Conservation (phyloP, 2,888 invertebrate genomes). For the Miltochrista miniata region DNA sequence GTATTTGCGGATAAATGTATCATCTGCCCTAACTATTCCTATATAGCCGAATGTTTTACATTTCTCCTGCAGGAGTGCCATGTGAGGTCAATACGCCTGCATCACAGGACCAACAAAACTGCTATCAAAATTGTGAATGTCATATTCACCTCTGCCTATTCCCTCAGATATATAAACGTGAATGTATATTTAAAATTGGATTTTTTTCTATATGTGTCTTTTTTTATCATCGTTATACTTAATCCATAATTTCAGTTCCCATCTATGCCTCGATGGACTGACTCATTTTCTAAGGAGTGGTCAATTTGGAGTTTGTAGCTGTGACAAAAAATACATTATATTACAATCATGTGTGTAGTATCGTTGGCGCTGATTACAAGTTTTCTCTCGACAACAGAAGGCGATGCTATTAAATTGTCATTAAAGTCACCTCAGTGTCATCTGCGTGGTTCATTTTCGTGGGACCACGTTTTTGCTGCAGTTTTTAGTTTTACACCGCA, state of each 20-base stretch:
- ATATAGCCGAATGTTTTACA: too few relatives aligned
- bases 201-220: too few relatives aligned
- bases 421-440: conserved; percentile 80
- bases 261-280: conserved; percentile 47
- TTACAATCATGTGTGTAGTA: conserved; percentile 65
- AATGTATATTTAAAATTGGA: too few relatives aligned
- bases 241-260: conserved; percentile 31
- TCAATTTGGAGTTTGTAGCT: conserved; percentile 46
- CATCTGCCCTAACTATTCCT: too few relatives aligned
- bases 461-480: conserved; percentile 76
- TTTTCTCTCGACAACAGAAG: conserved; percentile 68
- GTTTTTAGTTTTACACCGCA: conserved; percentile 70
- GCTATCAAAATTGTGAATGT: too few relatives aligned
- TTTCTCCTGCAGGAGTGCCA: too few relatives aligned
- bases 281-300: conserved; percentile 59
- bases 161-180: too few relatives aligned
- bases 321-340: conserved; percentile 61
- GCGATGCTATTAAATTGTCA: conserved; percentile 82
- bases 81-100: too few relatives aligned
- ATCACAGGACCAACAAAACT: too few relatives aligned
- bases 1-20: too few relatives aligned
- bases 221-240: not conserved
- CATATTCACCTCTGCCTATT: too few relatives aligned
- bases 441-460: conserved; percentile 74
- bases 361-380: conserved; percentile 77